These are phyloP conservation scores for Dendropsophus ebraccatus DNA, from an alignment of 2,113 vertebrate genomes.

Conservation along the genomic window DNA sequence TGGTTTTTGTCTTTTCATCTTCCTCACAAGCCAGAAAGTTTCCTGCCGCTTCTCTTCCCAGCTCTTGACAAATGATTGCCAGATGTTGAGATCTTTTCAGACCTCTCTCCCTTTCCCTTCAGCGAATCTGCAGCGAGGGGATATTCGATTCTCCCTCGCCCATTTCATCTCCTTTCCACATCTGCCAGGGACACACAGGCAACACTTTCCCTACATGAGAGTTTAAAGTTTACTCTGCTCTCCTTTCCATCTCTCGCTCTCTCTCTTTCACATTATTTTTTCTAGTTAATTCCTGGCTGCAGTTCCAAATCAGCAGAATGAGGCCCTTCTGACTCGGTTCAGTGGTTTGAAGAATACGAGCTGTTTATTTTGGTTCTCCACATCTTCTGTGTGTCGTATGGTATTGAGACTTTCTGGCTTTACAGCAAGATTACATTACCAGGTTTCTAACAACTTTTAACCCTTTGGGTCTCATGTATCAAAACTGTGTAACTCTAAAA, in stretches of 20 bases:
- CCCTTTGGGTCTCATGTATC: neutral
- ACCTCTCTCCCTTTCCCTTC: conserved; percentile 73
- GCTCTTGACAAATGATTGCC: conserved; percentile 96
- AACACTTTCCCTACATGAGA: conserved; percentile 81
- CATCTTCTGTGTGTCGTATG: conserved; percentile 44
- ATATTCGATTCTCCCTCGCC: conserved; percentile 81
- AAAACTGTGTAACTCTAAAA: neutral
- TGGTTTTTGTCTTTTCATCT: conserved; percentile 98
- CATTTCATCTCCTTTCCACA: conserved; percentile 88
- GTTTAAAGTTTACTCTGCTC: conserved; percentile 81
- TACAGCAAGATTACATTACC: conserved; percentile 6
- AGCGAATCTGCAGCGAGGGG: conserved; percentile 80
- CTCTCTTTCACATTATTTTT: conserved; percentile 43
- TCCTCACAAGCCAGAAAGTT: conserved; percentile 90
- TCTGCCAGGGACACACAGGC: conserved; percentile 86
- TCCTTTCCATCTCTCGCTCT: conserved; percentile 57
- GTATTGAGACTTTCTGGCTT: conserved; percentile 3
- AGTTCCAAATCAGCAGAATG: conserved; percentile 74
- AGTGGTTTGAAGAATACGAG: conserved; percentile 63
- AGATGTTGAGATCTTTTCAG: conserved; percentile 90
- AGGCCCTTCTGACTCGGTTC: conserved; percentile 71
- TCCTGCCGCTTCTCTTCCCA: conserved; percentile 95
- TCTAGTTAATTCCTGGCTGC: conserved; percentile 62
- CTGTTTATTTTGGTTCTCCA: conserved; percentile 68
- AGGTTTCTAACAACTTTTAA: conserved; percentile 5